Base-by-base conservation (phyloP, 2,797 vertebrate species). In the Astyanax mexicanus region DNA sequence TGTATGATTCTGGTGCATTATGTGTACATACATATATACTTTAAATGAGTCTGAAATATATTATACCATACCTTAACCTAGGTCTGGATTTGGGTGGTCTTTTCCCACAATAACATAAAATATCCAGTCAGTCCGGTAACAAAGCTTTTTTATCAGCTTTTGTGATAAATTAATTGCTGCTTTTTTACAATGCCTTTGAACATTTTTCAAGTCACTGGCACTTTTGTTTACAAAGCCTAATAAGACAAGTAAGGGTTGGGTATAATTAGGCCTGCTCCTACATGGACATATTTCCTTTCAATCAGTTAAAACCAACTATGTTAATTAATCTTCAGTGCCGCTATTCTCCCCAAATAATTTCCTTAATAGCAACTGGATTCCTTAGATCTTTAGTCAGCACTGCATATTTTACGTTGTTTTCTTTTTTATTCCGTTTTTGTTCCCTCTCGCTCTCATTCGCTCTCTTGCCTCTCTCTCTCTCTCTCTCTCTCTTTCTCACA, bases 311-410 rank as follows among this genome's bases (percentile, higher is more conserved):
- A 75, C 77, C 84, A 87, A 86, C 87, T 85, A 79, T 81, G 87
- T 89, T 93, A 93, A 93, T 94, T 92, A 92, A 91, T 91, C 87
- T 89, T 90, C 89, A 89, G 87, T 91, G 91, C 82, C 78, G 77
- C 88, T 89, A 84, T 88, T 90, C 86, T 90, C 88, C 88, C 85
- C 89, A 90, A 91, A 91, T 89, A 61, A 91, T 90, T 90, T 90
- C 82, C 86, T 91, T 92, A 90, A 91, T 91, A 91, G 84, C 82
- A 62, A 51, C 88, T 81, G 84, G 60, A 60, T 88, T 87, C 88
- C 86, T 93, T 78, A 92, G 93, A 93, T 93, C 92, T 93, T 88
- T 86, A 88, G 91, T 91, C 90, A 92, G 88, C 81, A 73, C 80
- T 88, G 86, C 75, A 85, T 87, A 89, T 90, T 89, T 92, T 80